phyloP scores from a whole-genome alignment of 2,888 invertebrate species.

The Caenorhabditis doughertyi region DNA sequence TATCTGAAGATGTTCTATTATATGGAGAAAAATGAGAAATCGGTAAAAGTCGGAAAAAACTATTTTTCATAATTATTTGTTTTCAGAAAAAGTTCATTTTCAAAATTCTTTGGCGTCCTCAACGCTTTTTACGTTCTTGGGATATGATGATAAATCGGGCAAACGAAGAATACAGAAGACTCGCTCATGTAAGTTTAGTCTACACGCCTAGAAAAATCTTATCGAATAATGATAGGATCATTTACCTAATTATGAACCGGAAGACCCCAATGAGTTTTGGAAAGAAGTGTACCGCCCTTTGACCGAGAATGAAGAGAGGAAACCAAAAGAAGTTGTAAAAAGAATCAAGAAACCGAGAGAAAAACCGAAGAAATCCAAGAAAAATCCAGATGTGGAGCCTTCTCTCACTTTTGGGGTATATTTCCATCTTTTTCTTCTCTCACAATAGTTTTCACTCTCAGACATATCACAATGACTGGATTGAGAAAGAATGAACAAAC shows the following conservation, averaged over 20 bases:
- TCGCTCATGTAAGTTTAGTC: background rate
- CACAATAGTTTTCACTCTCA: too few species aligned
- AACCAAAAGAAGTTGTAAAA: background rate
- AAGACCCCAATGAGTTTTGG: conserved; percentile 16
- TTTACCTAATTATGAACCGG: conserved; percentile 5
- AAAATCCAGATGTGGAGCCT: too few species aligned
- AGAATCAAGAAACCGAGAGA: background rate
- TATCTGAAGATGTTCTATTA: conserved; percentile 1
- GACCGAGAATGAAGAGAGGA: background rate
- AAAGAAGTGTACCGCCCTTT: background rate
- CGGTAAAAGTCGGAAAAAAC: background rate
- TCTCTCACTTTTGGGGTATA: too few species aligned
- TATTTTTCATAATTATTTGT: background rate
- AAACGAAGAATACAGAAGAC: background rate
- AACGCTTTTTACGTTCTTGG: conserved; percentile 32
- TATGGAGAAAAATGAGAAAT: background rate
- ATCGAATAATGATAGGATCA: background rate
- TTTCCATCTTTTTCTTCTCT: too few species aligned
- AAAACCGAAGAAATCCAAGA: too few species aligned
- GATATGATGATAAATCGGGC: background rate
- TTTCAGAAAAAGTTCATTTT: conserved; percentile 20
- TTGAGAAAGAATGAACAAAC: too few species aligned
- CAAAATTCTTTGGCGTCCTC: background rate
- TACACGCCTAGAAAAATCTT: background rate
- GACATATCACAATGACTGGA: too few species aligned